Percentiles rank a stretch among this genome's conserved stretches.
Evolutionary conservation across 2,797 vertebrate species (phyloP).

Genomic region (Glossophaga mutica): DNA sequence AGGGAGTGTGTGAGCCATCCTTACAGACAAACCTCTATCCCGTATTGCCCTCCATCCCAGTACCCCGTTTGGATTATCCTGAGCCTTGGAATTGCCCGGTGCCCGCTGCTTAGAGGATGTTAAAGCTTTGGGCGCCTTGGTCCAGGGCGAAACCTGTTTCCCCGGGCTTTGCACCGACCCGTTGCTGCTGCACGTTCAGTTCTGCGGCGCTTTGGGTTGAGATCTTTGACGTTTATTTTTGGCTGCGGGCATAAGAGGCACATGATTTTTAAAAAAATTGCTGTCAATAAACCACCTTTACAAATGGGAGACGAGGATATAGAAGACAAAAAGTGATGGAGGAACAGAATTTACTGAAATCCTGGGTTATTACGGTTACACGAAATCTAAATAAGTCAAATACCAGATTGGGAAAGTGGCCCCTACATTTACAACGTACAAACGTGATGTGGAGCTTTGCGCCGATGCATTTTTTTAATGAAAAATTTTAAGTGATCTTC

Average conservation of each 20-base stretch:
- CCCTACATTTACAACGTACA: slow-evolving; percentile 79
- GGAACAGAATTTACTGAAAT: slow-evolving; percentile 12
- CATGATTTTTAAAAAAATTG: not conserved
- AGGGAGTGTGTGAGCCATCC: slow-evolving; percentile 28
- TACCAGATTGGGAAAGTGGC: slow-evolving; percentile 72
- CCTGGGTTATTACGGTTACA: slow-evolving; percentile 74
- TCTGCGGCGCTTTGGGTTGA: slow-evolving; percentile 49
- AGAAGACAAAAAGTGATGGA: slow-evolving; percentile 29
- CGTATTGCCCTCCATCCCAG: not conserved
- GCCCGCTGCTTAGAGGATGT: not conserved
- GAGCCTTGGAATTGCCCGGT: slow-evolving; percentile 16
- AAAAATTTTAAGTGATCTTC: slow-evolving; percentile 67
- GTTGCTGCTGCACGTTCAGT: slow-evolving; percentile 48
- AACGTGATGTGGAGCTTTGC: slow-evolving; percentile 76
- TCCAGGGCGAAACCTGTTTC: slow-evolving; percentile 66
- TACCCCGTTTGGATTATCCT: not conserved
- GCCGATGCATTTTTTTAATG: not conserved
- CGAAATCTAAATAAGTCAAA: slow-evolving; percentile 80
- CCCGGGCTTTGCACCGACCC: slow-evolving; percentile 20
- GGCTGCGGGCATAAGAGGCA: not conserved
- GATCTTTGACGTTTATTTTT: slow-evolving; percentile 57
- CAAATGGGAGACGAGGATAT: slow-evolving; percentile 1
- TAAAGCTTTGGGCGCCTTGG: slow-evolving; percentile 30
- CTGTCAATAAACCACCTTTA: not conserved
- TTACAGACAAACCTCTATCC: not conserved